A percentile compares a stretch with the other conserved stretches of the same genome.
Evolutionary conservation across 37 sponge, comb jelly and placozoan species (phyloP).

Genomic region (Halichondria panicea): DNA sequence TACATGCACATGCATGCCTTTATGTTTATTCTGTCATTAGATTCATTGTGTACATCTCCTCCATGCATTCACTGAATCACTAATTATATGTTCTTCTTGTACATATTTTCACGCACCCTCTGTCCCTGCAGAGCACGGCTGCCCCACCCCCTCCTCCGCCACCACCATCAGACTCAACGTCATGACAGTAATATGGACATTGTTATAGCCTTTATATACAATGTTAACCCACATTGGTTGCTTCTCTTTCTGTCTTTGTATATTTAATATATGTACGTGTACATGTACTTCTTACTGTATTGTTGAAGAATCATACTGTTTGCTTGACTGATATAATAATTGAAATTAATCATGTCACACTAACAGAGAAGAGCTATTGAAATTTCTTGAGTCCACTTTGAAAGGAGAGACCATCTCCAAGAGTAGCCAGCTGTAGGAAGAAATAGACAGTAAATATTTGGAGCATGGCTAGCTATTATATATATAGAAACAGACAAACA

Average conservation of each 20-base stretch:
- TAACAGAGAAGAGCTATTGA: too few relatives aligned
- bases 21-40: too few relatives aligned
- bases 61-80: background rate
- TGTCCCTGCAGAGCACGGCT: background rate
- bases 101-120: background rate
- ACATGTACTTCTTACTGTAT: too few relatives aligned
- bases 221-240: too few relatives aligned
- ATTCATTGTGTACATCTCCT: too few relatives aligned
- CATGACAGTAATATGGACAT: constrained; percentile 2
- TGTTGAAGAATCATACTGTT: too few relatives aligned
- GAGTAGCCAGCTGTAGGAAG: constrained; percentile 68
- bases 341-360: too few relatives aligned
- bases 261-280: too few relatives aligned
- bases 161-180: constrained; percentile 4
- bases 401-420: constrained; percentile 80
- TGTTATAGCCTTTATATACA: too few relatives aligned
- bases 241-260: too few relatives aligned
- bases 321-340: too few relatives aligned
- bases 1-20: too few relatives aligned
- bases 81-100: background rate
- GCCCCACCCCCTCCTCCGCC: constrained; percentile 34
- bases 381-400: constrained; percentile 56
- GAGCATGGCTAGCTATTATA: background rate
- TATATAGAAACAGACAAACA: background rate
- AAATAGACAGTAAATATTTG: background rate